Evolutionary conservation across 2,888 invertebrate species (phyloP).

Genomic region (Pardosa pseudoannulata): DNA sequence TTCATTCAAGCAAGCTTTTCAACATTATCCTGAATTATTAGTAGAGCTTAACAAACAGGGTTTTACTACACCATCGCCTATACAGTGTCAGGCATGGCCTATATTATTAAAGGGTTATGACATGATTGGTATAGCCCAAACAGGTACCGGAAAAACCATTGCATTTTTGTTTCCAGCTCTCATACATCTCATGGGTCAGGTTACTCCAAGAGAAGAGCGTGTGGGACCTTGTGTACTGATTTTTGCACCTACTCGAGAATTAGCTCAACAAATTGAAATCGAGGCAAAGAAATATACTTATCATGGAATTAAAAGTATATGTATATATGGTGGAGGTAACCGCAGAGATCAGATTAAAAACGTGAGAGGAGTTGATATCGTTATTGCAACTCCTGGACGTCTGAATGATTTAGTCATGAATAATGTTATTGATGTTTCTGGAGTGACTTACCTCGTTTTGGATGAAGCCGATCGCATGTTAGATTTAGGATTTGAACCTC

Average conservation of each 20-base stretch:
- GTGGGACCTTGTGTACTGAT: conserved; percentile 92
- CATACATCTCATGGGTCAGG: conserved; percentile 93
- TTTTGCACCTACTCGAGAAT: conserved; percentile 93
- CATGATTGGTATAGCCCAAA: conserved; percentile 96
- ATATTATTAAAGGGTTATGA: conserved; percentile 92
- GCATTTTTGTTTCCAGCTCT: conserved; percentile 95
- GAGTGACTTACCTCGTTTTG: too few species aligned
- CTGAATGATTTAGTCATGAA: conserved; percentile 90
- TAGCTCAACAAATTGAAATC: conserved; percentile 93
- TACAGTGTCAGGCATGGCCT: conserved; percentile 97
- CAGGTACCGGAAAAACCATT: conserved; percentile 89
- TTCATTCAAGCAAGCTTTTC: conserved; percentile 90
- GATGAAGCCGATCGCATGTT: too few species aligned
- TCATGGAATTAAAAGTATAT: conserved; percentile 89
- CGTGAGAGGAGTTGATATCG: conserved; percentile 92
- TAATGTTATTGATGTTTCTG: conserved; percentile 83
- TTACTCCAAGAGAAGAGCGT: conserved; percentile 83
- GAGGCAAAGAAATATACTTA: conserved; percentile 94
- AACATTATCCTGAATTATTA: conserved; percentile 89
- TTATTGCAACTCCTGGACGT: conserved; percentile 96
- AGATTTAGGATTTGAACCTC: too few species aligned
- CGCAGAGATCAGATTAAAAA: conserved; percentile 86
- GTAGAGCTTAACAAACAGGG: conserved; percentile 87
- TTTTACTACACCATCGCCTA: conserved; percentile 90
- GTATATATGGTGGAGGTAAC: conserved; percentile 93